Conservation (phyloP, 2,797 vertebrate genomes). For the Zalophus californianus region DNA sequence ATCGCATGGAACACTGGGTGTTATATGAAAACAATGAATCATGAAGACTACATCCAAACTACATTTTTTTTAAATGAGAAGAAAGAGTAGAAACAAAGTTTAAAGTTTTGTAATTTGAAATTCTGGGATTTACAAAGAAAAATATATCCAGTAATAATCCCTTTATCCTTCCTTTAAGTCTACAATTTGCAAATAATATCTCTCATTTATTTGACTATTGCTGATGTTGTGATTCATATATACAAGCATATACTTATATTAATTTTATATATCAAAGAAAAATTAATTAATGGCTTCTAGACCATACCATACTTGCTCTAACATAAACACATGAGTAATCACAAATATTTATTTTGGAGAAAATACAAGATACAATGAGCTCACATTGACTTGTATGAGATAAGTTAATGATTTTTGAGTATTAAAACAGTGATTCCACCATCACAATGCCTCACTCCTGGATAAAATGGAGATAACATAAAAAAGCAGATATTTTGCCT, state of each 20-base stretch:
- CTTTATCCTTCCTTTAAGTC: not conserved
- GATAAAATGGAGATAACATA: not conserved
- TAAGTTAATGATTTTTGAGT: not conserved
- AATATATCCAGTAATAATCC: not conserved
- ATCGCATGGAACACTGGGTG: no score
- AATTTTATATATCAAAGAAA: not conserved
- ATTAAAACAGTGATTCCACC: not conserved
- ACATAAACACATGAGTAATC: not conserved
- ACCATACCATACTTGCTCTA: not conserved
- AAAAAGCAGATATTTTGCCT: not conserved
- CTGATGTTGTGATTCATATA: not conserved
- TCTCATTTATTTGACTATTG: not conserved
- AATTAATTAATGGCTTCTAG: not conserved
- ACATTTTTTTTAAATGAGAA: no score
- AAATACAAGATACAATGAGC: not conserved
- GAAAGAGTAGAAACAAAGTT: not conserved
- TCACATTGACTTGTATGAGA: not conserved
- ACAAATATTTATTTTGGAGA: not conserved
- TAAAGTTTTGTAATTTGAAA: constrained; percentile 10
- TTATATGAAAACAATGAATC: no score
- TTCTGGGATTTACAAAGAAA: constrained; percentile 4
- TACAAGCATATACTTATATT: not conserved
- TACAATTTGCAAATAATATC: not conserved
- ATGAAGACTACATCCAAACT: no score
- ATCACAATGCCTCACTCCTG: not conserved